Base-by-base conservation (phyloP, 2,888 invertebrate species). In the Microctonus hyperodae region DNA sequence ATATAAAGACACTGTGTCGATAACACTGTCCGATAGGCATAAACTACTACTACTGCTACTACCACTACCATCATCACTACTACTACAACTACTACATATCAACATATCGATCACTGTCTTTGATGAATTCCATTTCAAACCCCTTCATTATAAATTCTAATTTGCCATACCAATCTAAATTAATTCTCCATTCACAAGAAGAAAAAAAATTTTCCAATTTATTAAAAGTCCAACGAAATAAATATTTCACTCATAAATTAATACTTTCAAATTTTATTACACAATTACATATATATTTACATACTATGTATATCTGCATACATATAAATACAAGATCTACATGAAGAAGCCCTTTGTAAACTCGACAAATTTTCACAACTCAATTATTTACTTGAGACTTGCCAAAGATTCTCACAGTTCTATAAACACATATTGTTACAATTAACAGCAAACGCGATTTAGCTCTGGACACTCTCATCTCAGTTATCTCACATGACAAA, bases 321-420 rank as follows among this genome's bases (percentile, higher is more conserved):
- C n/a, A 10, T n/a, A 11, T n/a, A 40, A 10, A n/a, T 40, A 11
- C 4, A 51, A 31, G 16, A 33, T 9, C 31, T 31, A 31, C 16
- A 25, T 55, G 5, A 22, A 51, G 23, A 33, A 55, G 28, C 28
- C 7, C 44, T 44, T n/a, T 6, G 20, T 9, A 44, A 44, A 44
- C 44, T n/a, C 7, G 7, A 44, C 44, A 44, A 44, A 16, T 44
- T 55, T 10, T n/a, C 31, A 28, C 55, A 55, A 55, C 31, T 55
- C 55, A 55, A 55, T 31, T 55, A 55, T 55, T 55, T 55, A 55
- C 55, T 16, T 13, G 16, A 16, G 16, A 44, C 16, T 44, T 44
- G 7, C 44, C 44, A 55, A 28, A 55, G 28, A 23, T 28, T 51
- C 0, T 11, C 9, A 1, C 11, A 55, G 55, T 28, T 55, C 13